Percentiles rank a stretch among this genome's conserved stretches.
Conservation (phyloP, 2,113 vertebrate genomes). For the Excalfactoria chinensis region DNA sequence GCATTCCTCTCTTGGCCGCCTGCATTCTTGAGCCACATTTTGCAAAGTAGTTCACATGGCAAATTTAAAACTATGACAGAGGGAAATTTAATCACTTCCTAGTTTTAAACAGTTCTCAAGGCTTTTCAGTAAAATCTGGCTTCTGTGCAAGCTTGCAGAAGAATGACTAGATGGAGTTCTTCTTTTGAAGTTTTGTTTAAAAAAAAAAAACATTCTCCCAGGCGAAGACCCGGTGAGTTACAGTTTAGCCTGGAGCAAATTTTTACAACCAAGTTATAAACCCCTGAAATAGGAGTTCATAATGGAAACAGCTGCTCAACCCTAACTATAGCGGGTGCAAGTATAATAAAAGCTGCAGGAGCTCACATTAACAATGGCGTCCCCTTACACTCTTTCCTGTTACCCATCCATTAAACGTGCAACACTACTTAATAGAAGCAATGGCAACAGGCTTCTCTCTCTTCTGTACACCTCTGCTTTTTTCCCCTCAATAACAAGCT, state of each 20-base stretch:
- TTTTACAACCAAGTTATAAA: conserved; percentile 85
- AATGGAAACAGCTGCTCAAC: conserved; percentile 83
- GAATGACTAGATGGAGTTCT: conserved; percentile 64
- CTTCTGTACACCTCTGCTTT: background rate
- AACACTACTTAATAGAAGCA: conserved; percentile 69
- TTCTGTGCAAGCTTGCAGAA: conserved; percentile 41
- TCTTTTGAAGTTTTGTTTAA: conserved; percentile 68
- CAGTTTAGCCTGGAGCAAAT: conserved; percentile 76
- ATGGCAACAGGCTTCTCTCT: conserved; percentile 52
- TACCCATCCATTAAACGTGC: conserved; percentile 77
- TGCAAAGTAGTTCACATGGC: background rate
- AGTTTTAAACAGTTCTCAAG: conserved; percentile 38
- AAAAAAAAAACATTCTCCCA: conserved; percentile 71
- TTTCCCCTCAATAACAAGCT: conserved; percentile 61
- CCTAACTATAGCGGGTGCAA: conserved; percentile 74
- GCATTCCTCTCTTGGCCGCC: background rate
- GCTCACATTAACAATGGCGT: conserved; percentile 77
- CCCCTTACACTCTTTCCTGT: conserved; percentile 77
- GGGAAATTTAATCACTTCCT: conserved; percentile 32
- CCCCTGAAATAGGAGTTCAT: conserved; percentile 81
- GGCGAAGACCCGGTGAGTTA: conserved; percentile 76
- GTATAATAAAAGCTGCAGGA: conserved; percentile 80
- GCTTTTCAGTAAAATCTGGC: conserved; percentile 52
- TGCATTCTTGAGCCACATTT: background rate
- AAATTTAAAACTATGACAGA: background rate